These are phyloP conservation scores for Antedon mediterranea DNA, from an alignment of 53 echinoderm and acorn worm species.

Conservation along the genomic window DNA sequence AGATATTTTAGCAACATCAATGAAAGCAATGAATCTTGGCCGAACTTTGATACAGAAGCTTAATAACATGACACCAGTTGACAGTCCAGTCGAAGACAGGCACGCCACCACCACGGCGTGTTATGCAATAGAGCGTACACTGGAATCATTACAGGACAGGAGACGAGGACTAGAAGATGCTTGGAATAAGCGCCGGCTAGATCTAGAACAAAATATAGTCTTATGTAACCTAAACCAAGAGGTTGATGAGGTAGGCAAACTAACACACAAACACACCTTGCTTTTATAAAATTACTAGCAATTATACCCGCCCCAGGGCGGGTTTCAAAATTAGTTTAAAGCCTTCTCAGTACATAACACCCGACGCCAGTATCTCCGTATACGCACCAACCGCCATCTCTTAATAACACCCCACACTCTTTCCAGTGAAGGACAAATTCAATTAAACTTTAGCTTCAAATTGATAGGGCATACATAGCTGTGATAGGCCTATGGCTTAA, in stretches of 20 bases:
- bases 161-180: slow-evolving; percentile 53
- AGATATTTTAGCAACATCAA: slow-evolving; percentile 65
- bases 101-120: slow-evolving; percentile 52
- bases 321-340: too few relatives aligned
- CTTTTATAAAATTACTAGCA: too few relatives aligned
- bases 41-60: slow-evolving; percentile 69
- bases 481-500: too few relatives aligned
- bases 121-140: slow-evolving; percentile 51
- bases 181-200: slow-evolving; percentile 41
- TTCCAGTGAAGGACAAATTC: too few relatives aligned
- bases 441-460: too few relatives aligned
- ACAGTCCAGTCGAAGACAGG: slow-evolving; percentile 40
- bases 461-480: too few relatives aligned
- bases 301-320: too few relatives aligned
- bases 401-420: too few relatives aligned
- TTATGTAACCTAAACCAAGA: slow-evolving; percentile 69
- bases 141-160: slow-evolving; percentile 65
- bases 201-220: slow-evolving; percentile 49
- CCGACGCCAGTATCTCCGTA: too few relatives aligned
- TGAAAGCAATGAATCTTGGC: slow-evolving; percentile 66
- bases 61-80: slow-evolving; percentile 32
- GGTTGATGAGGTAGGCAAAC: slow-evolving; percentile 46
- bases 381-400: too few relatives aligned
- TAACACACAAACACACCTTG: too few relatives aligned
- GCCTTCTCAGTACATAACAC: too few relatives aligned